Percentiles rank a stretch among this genome's conserved stretches.
Evolutionary conservation across 2,888 invertebrate genomes (phyloP).

Genomic region (Steromphala cineraria): DNA sequence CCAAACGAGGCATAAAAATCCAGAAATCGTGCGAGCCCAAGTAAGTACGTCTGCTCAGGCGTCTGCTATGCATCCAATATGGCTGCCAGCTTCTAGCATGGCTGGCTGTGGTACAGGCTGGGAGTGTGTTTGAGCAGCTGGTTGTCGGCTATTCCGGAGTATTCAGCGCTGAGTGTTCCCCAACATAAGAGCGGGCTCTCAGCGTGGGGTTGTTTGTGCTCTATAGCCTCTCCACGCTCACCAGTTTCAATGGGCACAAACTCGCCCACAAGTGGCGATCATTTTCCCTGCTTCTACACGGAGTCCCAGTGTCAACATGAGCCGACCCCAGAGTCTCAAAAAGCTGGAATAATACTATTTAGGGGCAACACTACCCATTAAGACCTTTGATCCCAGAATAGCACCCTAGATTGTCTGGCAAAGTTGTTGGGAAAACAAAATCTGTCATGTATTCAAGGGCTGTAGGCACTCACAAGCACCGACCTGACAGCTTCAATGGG

Average conservation of each 20-base stretch:
- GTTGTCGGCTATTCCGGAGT: slow-evolving; percentile 19
- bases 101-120: not conserved
- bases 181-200: slow-evolving; percentile 19
- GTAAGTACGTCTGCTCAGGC: not conserved
- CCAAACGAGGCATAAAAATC: slow-evolving; percentile 6
- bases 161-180: slow-evolving; percentile 22
- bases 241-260: slow-evolving; percentile 24
- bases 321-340: slow-evolving; percentile 1
- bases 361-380: slow-evolving; percentile 20
- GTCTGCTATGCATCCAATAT: slow-evolving; percentile 24
- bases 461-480: slow-evolving; percentile 12
- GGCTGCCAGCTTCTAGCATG: slow-evolving; percentile 18
- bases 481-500: slow-evolving; percentile 33
- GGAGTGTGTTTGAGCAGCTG: slow-evolving; percentile 26
- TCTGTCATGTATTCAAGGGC: slow-evolving; percentile 23
- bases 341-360: slow-evolving; percentile 30
- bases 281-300: slow-evolving; percentile 17
- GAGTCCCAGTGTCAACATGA: slow-evolving; percentile 12
- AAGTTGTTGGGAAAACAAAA: slow-evolving; percentile 31
- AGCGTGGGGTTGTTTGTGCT: slow-evolving; percentile 15
- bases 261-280: slow-evolving; percentile 27
- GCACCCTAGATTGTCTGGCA: slow-evolving; percentile 20
- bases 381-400: slow-evolving; percentile 30
- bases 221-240: slow-evolving; percentile 18
- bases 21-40: not conserved